phyloP scores from a whole-genome alignment of 1,140 invertebrate genomes.

The Heliconius eleuchia region DNA sequence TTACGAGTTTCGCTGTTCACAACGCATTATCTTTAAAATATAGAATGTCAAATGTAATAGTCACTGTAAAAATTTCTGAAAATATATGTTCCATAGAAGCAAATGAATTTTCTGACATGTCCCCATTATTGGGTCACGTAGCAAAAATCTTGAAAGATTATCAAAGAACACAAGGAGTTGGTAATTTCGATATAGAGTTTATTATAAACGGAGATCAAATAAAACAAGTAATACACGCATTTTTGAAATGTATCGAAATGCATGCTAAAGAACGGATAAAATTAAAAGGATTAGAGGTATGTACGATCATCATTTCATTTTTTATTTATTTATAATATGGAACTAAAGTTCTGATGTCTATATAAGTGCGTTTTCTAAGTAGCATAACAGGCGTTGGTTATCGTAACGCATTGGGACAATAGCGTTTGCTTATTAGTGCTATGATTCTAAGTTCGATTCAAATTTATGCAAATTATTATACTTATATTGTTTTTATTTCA shows the following conservation, averaged over 20 bases:
- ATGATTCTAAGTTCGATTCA: too few relatives aligned
- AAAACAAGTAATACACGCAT: slow-evolving; percentile 55
- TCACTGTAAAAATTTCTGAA: slow-evolving; percentile 49
- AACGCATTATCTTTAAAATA: slow-evolving; percentile 54
- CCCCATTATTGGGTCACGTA: slow-evolving; percentile 55
- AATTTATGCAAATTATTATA: too few relatives aligned
- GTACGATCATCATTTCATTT: neutral
- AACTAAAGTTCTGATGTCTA: too few relatives aligned
- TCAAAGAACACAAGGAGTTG: slow-evolving; percentile 44
- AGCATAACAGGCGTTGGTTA: too few relatives aligned
- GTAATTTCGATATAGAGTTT: slow-evolving; percentile 50
- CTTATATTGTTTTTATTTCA: too few relatives aligned
- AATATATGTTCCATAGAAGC: slow-evolving; percentile 57
- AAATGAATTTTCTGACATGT: slow-evolving; percentile 57
- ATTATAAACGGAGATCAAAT: slow-evolving; percentile 51
- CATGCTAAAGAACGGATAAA: slow-evolving; percentile 67
- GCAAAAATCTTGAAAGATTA: slow-evolving; percentile 51
- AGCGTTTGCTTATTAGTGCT: too few relatives aligned
- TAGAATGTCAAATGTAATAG: slow-evolving; percentile 53
- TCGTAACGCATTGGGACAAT: too few relatives aligned
- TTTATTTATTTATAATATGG: neutral
- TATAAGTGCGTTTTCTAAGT: too few relatives aligned
- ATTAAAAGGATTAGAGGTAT: slow-evolving; percentile 61
- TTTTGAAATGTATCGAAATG: slow-evolving; percentile 66
- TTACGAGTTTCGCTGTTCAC: slow-evolving; percentile 38